Evolutionary conservation across 2,113 vertebrate genomes (phyloP), one percentile per base, ranked within the genome.

Genomic region (Psammodynastes pulverulentus): DNA sequence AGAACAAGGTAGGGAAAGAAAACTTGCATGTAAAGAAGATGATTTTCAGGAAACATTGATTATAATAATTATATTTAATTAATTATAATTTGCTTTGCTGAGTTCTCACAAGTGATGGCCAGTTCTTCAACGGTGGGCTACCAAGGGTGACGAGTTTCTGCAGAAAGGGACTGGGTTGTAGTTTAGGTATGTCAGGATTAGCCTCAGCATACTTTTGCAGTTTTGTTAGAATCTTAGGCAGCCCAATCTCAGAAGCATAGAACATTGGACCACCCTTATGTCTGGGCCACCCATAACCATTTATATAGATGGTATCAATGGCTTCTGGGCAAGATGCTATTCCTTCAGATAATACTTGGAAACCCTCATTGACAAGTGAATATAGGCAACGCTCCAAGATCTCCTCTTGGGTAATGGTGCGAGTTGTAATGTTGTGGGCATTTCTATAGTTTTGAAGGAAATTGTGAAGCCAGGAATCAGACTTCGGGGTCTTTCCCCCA

Each of bases 211-310:
- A 98, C 62, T 97, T 96, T 94, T 98, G 98, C 95, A 99, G 96
- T 93, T 97, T 98, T 91, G 98, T 97, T 94, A 98, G 95, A 51
- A 99, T 52, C 0, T 1, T 97, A 34, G 97, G 92, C 72, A 99
- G 95, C 3, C 99, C 99, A 15, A 99, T 94, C 1, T 97, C 97
- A 86, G 95, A 93, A 7, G 98, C 98, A 0, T 99, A 98, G 96
- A 98, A 99, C 99, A 99, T 99, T 84, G 98, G 98, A 3, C 99
- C 99, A 0, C 99, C 99, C 3, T 17, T 97, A 95, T 99, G 97
- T 92, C 95, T 97, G 0, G 99, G 99, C 98, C 98, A 99, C 67
- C 98, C 97, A 0, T 98, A 99, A 10, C 99, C 99, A 67, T 98
- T 97, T 94, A 98, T 95, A 52, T 99, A 99, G 96, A 99, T 97